Conservation (phyloP, 2,888 invertebrate species). For the Galerucella pusilla region DNA sequence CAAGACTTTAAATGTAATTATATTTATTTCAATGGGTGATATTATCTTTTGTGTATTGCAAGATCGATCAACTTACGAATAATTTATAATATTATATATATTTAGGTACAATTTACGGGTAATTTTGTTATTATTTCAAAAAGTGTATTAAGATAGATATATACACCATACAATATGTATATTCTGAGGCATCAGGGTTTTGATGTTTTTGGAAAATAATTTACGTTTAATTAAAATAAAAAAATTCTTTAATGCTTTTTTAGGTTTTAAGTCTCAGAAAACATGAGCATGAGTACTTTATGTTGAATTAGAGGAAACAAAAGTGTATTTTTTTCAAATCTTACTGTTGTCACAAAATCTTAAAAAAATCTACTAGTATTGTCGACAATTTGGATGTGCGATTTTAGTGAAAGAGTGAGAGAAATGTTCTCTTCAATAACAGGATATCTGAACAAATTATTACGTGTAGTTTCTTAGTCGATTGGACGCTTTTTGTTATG, state of each 20-base stretch:
- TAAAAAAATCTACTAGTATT: not conserved
- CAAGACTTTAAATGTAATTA: conserved; percentile 47
- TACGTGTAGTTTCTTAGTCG: not conserved
- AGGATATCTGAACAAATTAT: too few species aligned
- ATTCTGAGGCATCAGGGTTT: conserved; percentile 59
- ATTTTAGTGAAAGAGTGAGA: not conserved
- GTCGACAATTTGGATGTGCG: conserved; percentile 15
- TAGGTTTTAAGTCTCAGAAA: conserved; percentile 49
- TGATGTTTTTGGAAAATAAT: conserved; percentile 45
- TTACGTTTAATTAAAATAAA: conserved; percentile 41
- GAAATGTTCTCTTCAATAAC: not conserved
- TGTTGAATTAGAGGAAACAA: conserved; percentile 14
- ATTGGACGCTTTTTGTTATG: not conserved
- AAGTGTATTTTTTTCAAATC: conserved; percentile 12
- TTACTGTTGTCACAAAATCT: conserved; percentile 1
- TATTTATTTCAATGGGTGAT: conserved; percentile 51
- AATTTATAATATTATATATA: conserved; percentile 24
- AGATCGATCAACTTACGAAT: conserved; percentile 37
- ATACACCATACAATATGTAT: conserved; percentile 22
- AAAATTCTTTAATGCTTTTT: conserved; percentile 45
- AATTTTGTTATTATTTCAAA: conserved; percentile 44
- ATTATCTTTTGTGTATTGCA: conserved; percentile 45
- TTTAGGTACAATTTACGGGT: conserved; percentile 43
- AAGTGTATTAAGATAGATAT: conserved; percentile 25
- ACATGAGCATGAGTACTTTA: conserved; percentile 48